phyloP scores from a whole-genome alignment of 2,113 vertebrate genomes.

The Merops nubicus region DNA sequence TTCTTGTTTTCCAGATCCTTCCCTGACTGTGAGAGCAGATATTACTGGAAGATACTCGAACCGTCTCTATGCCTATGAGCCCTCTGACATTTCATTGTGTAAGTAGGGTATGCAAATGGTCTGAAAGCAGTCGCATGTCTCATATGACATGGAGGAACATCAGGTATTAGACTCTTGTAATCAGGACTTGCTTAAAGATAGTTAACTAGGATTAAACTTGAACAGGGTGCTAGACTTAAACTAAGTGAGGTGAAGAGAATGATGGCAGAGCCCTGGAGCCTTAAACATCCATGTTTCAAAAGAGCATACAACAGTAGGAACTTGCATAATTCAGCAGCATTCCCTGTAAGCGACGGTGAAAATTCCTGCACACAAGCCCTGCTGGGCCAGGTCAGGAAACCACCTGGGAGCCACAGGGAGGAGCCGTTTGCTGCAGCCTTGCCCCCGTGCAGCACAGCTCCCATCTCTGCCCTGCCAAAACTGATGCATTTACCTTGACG shows the following conservation, averaged over 20 bases:
- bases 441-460: not conserved
- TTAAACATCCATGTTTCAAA: not conserved
- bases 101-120: constrained; percentile 67
- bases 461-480: fast-evolving
- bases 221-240: not conserved
- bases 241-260: not conserved
- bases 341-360: not conserved
- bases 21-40: constrained; percentile 95
- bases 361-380: not conserved
- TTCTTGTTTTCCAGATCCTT: constrained; percentile 82
- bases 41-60: constrained; percentile 91
- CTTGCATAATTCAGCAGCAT: not conserved
- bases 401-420: not conserved
- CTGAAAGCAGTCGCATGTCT: not conserved
- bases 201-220: not conserved
- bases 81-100: constrained; percentile 82
- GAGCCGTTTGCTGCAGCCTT: not conserved
- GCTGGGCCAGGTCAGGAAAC: not conserved
- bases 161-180: not conserved
- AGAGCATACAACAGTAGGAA: not conserved
- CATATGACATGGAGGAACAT: fast-evolving
- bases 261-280: not conserved
- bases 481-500: fast-evolving
- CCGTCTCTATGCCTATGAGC: constrained; percentile 92
- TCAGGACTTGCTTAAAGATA: not conserved